Conservation (phyloP, 2,888 invertebrate genomes). For the Megaustenia siamemsis region DNA sequence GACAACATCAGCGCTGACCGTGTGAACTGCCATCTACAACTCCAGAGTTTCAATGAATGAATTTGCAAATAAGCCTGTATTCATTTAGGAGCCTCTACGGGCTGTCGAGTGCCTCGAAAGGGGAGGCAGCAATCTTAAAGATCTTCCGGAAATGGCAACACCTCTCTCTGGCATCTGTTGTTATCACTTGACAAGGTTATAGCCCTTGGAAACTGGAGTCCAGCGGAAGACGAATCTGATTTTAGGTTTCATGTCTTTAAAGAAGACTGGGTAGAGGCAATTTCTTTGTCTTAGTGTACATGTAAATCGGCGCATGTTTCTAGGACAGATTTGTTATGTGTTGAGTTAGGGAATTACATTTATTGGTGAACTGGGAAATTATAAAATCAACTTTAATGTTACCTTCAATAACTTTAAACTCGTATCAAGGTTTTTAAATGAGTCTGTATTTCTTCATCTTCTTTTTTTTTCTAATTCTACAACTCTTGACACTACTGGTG, state of each 20-base stretch:
- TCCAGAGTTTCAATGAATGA: background rate
- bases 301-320: no score
- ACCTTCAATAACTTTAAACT: no score
- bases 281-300: no score
- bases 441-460: no score
- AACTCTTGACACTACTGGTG: no score
- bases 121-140: background rate
- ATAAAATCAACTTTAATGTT: no score
- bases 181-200: conserved; percentile 16
- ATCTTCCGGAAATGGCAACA: background rate
- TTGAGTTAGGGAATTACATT: no score
- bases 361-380: no score
- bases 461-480: no score
- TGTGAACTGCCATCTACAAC: background rate
- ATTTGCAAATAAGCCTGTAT: conserved; percentile 12
- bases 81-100: background rate
- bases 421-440: no score
- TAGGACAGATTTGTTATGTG: no score
- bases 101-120: background rate
- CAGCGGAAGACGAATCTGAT: background rate
- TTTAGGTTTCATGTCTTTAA: background rate
- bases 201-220: background rate
- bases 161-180: background rate
- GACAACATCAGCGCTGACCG: background rate
- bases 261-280: no score